Conservation (phyloP, 2,888 invertebrate species). For the Cosmia pyralina region DNA sequence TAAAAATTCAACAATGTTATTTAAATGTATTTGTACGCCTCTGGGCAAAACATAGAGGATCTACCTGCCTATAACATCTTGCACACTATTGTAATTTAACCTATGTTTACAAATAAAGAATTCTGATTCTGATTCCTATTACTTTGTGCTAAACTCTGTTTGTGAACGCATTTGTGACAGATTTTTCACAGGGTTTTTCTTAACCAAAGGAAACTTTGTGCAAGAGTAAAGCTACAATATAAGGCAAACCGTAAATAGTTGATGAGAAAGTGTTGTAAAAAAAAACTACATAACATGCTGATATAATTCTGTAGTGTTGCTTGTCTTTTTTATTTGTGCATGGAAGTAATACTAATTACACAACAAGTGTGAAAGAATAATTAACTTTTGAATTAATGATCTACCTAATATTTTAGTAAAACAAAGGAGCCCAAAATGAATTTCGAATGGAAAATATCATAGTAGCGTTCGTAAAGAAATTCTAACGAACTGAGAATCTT, state of each 20-base stretch:
- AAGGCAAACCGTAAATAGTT: conserved; percentile 29
- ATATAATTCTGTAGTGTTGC: conserved; percentile 39
- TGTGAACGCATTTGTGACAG: too few relatives aligned
- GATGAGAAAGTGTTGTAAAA: conserved; percentile 58
- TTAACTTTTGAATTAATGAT: not conserved
- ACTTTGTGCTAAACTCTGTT: not conserved
- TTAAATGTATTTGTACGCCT: too few relatives aligned
- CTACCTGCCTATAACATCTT: too few relatives aligned
- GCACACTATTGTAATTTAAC: too few relatives aligned
- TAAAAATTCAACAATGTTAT: too few relatives aligned
- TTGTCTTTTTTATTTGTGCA: conserved; percentile 30
- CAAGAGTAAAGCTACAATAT: conserved; percentile 22
- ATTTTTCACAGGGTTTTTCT: not conserved
- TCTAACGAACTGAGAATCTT: conserved; percentile 10
- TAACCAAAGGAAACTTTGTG: conserved; percentile 4
- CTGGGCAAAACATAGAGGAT: too few relatives aligned
- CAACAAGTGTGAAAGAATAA: conserved; percentile 3
- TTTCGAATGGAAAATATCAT: conserved; percentile 47
- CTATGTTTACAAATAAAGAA: too few relatives aligned
- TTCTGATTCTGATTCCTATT: too few relatives aligned
- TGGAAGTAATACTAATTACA: conserved; percentile 7
- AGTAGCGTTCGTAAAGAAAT: conserved; percentile 20
- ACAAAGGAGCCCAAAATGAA: conserved; percentile 22
- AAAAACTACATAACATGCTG: conserved; percentile 54
- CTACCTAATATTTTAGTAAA: not conserved